Evolutionary conservation across 2,888 invertebrate species (phyloP), one percentile per base, ranked within the genome.

Genomic region (Heliothis peltigera): DNA sequence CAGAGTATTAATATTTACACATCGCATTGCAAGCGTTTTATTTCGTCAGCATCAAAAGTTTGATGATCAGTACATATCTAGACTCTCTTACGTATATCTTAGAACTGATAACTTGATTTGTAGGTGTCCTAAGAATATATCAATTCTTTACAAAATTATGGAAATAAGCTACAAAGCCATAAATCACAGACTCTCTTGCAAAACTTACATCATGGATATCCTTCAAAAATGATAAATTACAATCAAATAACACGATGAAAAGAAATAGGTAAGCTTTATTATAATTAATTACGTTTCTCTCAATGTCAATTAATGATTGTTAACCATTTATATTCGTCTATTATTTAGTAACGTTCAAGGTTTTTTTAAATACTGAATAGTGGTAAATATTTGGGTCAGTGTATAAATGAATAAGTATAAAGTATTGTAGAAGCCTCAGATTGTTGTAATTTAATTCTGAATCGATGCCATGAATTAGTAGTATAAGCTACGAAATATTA

Each of bases 311-410:
- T 67, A 70, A 42, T 55, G 61, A 79, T 79, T 67, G 79, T 71
- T 75, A 68, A 57, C 62, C 8, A 80, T 63, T 64, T 53, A 66
- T 67, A 58, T 62, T 67, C 62, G 55, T 64, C 60, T 71, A 75
- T 74, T 73, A 77, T 79, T 70, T 54, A 52, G 61, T 64, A 57
- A 67, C 55, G 51, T 70, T 71, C 73, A 81, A 80, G 84, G 79
- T 72, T 79, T 67, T 42, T 52, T 48, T 64, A 56, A 79, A 77
- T 66, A 64, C 28, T 58, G 49, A 65, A 48, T 58, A 57, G 62
- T 70, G 17, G 57, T 55, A 85, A 88, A 88, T 82, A 87, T 89
- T 77, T 80, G 79, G 89, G 90, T 90, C 90, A 88, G 66, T 71
- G 89, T 58, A 87, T 89, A 73, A 57, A 79, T 86, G 70, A 86